Evolutionary conservation across 2,888 invertebrate genomes (phyloP).

Genomic region (Megaustenia siamemsis): DNA sequence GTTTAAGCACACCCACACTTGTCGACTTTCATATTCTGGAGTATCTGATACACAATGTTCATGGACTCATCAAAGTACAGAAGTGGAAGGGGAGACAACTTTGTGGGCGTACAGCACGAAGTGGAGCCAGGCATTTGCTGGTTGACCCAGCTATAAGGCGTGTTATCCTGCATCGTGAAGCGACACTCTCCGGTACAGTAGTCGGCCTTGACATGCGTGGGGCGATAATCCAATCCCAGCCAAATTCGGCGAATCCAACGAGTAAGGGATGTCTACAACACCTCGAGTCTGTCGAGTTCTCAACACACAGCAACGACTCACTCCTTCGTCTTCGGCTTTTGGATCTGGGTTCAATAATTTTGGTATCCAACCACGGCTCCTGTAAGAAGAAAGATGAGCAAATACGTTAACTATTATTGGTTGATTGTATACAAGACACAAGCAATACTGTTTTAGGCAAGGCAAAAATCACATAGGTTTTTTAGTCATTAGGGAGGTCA

Average conservation of each 20-base stretch:
- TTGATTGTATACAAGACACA: too few species aligned
- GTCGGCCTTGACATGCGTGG: slow-evolving; percentile 96
- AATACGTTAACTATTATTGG: too few species aligned
- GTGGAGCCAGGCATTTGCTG: slow-evolving; percentile 85
- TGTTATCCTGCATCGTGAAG: slow-evolving; percentile 90
- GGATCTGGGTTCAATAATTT: slow-evolving; percentile 59
- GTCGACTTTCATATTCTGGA: slow-evolving; percentile 73
- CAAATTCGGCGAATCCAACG: slow-evolving; percentile 96
- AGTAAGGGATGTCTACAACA: slow-evolving; percentile 96
- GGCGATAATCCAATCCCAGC: slow-evolving; percentile 98
- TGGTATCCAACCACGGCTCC: slow-evolving; percentile 71
- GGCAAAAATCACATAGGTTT: too few species aligned
- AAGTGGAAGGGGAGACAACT: slow-evolving; percentile 90
- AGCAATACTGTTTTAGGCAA: too few species aligned
- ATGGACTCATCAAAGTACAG: slow-evolving; percentile 91
- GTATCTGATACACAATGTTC: slow-evolving; percentile 83
- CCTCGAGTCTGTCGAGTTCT: slow-evolving; percentile 88
- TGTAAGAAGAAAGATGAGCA: slow-evolving; percentile 49
- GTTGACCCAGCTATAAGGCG: slow-evolving; percentile 92
- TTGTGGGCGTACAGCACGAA: slow-evolving; percentile 95
- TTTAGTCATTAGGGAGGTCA: too few species aligned
- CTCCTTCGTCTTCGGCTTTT: slow-evolving; percentile 84
- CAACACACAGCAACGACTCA: slow-evolving; percentile 91
- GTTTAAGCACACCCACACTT: slow-evolving; percentile 62
- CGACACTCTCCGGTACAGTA: slow-evolving; percentile 97